Conservation (phyloP, 2,113 vertebrate species). For the Puntigrus tetrazona region DNA sequence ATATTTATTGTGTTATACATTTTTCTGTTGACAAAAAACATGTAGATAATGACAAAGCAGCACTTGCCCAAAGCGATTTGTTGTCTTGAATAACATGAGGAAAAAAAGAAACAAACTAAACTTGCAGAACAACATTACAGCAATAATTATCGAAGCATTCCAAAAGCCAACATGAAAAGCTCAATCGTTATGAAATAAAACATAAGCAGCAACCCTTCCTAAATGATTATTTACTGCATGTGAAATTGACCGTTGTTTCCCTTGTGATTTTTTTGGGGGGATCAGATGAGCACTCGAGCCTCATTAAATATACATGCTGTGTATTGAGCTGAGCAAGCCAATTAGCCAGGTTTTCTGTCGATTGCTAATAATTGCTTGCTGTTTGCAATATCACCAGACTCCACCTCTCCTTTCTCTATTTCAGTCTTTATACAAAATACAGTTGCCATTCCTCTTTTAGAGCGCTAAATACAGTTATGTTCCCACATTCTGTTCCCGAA, state of each 20-base stretch:
- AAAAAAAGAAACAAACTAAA: not conserved
- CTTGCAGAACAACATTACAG: not conserved
- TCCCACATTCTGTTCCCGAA: not conserved
- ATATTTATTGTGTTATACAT: not conserved
- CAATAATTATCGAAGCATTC: not conserved
- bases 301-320: constrained; percentile 62
- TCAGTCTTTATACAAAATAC: constrained; percentile 6
- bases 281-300: constrained; percentile 53
- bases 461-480: not conserved
- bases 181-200: constrained; percentile 47
- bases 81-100: not conserved
- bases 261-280: constrained; percentile 53
- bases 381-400: constrained; percentile 36
- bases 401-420: constrained; percentile 31
- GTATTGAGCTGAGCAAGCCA: constrained; percentile 61
- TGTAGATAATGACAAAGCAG: not conserved
- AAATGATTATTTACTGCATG: constrained; percentile 56
- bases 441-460: constrained; percentile 13
- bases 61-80: not conserved
- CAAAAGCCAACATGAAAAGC: constrained; percentile 9
- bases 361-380: constrained; percentile 55
- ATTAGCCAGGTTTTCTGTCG: constrained; percentile 55
- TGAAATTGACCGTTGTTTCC: constrained; percentile 53
- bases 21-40: not conserved
- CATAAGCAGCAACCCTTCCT: constrained; percentile 45